Conservation (phyloP, 2,888 invertebrate species). For the Gasteruption jaculator region DNA sequence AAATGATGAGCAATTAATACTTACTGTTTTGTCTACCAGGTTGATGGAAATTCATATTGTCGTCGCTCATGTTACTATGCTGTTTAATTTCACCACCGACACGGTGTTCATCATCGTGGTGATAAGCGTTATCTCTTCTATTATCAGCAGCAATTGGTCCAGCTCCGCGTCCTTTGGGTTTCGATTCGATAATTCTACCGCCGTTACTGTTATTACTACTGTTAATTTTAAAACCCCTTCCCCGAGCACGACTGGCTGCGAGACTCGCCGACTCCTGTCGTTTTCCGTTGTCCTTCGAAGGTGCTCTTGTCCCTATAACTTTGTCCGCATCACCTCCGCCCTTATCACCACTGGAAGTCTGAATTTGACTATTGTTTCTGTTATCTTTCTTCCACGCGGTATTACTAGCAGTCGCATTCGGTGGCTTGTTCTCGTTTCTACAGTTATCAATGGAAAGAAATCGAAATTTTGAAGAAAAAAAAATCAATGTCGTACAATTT, state of each 20-base stretch:
- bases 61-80: slow-evolving; percentile 38
- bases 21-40: slow-evolving; percentile 41
- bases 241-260: slow-evolving; percentile 39
- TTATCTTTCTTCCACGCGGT: slow-evolving; percentile 43
- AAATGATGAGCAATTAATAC: slow-evolving; percentile 22
- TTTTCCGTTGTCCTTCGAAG: slow-evolving; percentile 38
- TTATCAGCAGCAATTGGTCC: slow-evolving; percentile 34
- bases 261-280: slow-evolving; percentile 41
- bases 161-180: slow-evolving; percentile 42
- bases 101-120: slow-evolving; percentile 40
- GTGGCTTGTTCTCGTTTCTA: slow-evolving; percentile 43
- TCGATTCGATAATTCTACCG: slow-evolving; percentile 39
- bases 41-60: slow-evolving; percentile 38
- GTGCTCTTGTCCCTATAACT: slow-evolving; percentile 27
- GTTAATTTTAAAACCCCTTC: slow-evolving; percentile 44
- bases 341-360: slow-evolving; percentile 37
- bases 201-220: slow-evolving; percentile 42
- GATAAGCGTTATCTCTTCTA: slow-evolving; percentile 33
- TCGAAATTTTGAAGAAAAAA: no score
- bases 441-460: no score
- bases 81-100: slow-evolving; percentile 42
- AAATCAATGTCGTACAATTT: no score
- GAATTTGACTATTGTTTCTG: slow-evolving; percentile 31
- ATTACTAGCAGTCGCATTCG: slow-evolving; percentile 42
- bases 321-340: slow-evolving; percentile 33